Evolutionary conservation across 2,797 vertebrate species (phyloP).

Genomic region (Thripadectes ignobilis): DNA sequence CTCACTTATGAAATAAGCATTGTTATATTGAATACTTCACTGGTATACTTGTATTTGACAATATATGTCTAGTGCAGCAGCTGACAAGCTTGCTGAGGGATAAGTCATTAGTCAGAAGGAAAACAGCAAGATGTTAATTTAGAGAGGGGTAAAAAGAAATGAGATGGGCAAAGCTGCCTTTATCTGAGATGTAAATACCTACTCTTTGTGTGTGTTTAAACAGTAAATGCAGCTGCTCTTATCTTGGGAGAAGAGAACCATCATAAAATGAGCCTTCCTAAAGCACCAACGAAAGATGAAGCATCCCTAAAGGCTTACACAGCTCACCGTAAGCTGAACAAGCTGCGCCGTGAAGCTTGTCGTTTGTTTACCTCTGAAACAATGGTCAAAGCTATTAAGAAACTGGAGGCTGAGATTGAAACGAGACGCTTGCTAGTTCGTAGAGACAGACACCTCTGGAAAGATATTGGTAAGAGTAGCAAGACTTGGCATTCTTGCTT

Average conservation of each 20-base stretch:
- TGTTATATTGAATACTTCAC: neutral
- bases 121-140: neutral
- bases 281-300: constrained; percentile 94
- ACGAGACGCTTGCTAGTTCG: constrained; percentile 85
- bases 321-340: constrained; percentile 84
- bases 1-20: neutral
- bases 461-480: constrained; percentile 86
- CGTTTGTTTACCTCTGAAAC: constrained; percentile 84
- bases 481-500: neutral
- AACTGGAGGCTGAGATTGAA: constrained; percentile 90
- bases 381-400: constrained; percentile 90
- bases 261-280: constrained; percentile 80
- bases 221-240: constrained; percentile 87
- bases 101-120: neutral
- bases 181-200: neutral
- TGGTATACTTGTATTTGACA: neutral
- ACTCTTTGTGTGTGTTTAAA: neutral
- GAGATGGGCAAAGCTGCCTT: neutral
- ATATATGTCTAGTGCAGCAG: neutral
- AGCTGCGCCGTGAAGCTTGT: constrained; percentile 87
- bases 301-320: constrained; percentile 91
- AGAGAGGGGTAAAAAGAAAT: neutral
- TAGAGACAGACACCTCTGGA: constrained; percentile 95
- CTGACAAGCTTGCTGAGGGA: neutral
- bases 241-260: constrained; percentile 78